A percentile compares a stretch with the other conserved stretches of the same genome.
Conservation (phyloP, 2,113 vertebrate species). For the Lasiurus cinereus region DNA sequence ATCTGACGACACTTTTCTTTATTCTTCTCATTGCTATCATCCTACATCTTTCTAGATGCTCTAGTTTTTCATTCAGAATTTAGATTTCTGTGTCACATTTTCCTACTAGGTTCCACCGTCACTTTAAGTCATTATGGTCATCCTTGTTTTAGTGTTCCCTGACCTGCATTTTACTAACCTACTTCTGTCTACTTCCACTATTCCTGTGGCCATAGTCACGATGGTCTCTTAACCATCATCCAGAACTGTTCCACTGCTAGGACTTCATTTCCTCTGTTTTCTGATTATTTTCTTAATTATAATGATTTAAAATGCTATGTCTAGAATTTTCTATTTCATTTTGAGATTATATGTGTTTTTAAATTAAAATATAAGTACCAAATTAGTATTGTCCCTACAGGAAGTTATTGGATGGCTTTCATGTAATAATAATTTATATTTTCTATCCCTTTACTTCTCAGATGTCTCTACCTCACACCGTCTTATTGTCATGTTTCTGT, state of each 20-base stretch:
- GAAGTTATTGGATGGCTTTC: neutral
- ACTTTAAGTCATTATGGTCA: neutral
- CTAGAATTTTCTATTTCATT: constrained; percentile 7
- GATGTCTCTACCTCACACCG: neutral
- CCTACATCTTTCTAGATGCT: neutral
- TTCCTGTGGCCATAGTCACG: neutral
- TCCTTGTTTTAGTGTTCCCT: neutral
- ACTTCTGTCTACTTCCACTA: neutral
- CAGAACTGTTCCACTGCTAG: neutral
- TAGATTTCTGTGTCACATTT: neutral
- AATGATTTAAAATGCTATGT: neutral
- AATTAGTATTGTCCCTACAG: neutral
- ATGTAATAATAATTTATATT: neutral
- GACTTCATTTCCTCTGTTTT: constrained; percentile 16
- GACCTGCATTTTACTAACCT: neutral
- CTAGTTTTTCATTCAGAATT: constrained; percentile 37
- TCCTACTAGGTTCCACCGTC: neutral
- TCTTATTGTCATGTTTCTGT: constrained; percentile 16
- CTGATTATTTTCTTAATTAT: constrained; percentile 27
- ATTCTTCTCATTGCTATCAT: neutral
- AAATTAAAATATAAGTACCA: constrained; percentile 29
- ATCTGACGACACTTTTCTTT: neutral
- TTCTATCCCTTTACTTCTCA: neutral
- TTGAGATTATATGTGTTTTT: neutral
- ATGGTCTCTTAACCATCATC: neutral